Evolutionary conservation across 1,140 invertebrate genomes (phyloP), one percentile per base, ranked within the genome.

Genomic region (Brachystomella parvula): DNA sequence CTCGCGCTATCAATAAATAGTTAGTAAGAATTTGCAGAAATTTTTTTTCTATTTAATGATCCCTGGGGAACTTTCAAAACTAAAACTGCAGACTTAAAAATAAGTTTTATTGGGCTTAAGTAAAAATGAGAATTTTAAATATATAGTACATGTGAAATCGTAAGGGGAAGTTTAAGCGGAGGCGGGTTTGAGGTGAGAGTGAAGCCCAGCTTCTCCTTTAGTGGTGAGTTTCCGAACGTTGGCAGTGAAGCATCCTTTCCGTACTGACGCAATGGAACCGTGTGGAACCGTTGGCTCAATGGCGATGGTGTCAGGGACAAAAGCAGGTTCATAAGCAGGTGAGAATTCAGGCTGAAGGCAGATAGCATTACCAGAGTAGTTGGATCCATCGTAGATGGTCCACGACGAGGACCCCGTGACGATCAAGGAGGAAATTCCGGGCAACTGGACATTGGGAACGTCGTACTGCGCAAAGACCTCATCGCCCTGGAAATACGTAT

Each of bases 401-500:
- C 71, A 70, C 21, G 33, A 39, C 33, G 56, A 56, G 3, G 29
- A 12, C 21, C 66, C 71, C 17, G 66, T 70, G 3, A 67, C 24
- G 47, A 70, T 61, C 17, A 67, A 39, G 17, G 69, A 70, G 19
- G 24, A 26, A 29, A 49, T 29, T 28, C 60, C 61, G n/a, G 58
- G 2, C 15, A 63, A 56, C 30, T 28, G 47, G 6, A 74, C 44
- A 24, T 61, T 67, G 15, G 64, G 56, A 0, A 63, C 31, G 44
- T 74, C 65, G 0, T 3, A 12, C 0, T 3, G 15, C 2, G 64
- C 47, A 49, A 66, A 74, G 28, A 67, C 65, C 39, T 71, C 69
- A 0, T 56, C 61, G 19, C 68, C 73, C 30, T 69, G 70, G 63
- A 75, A 75, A 61, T 63, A 67, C 1, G 63, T 59, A 21, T 35